These are phyloP conservation scores for Calliopum simillimum DNA, from an alignment of 2,888 invertebrate species.

Conservation along the genomic window DNA sequence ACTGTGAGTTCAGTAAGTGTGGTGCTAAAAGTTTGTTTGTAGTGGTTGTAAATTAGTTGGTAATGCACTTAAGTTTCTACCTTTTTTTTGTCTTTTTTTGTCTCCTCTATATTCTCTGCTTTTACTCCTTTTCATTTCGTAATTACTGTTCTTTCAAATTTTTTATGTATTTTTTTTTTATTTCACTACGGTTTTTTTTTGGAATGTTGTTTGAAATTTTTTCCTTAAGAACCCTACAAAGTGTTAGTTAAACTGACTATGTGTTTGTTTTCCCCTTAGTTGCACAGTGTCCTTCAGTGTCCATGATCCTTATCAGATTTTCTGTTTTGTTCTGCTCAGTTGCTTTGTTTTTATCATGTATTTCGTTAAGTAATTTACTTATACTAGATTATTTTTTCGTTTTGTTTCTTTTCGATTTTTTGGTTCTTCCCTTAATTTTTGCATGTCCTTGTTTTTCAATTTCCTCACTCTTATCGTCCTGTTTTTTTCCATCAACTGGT, in stretches of 20 bases:
- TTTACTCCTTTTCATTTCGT: neutral
- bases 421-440: slow-evolving; percentile 1
- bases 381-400: slow-evolving; percentile 4
- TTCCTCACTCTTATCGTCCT: neutral
- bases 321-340: neutral
- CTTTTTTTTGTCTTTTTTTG: neutral
- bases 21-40: neutral
- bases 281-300: neutral
- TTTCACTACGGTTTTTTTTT: neutral
- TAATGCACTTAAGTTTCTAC: slow-evolving; percentile 13
- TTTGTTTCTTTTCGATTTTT: neutral
- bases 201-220: neutral
- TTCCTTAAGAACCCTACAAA: neutral
- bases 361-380: slow-evolving; percentile 30
- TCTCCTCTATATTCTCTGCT: neutral
- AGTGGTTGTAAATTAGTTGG: slow-evolving; percentile 16
- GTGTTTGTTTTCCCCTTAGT: neutral
- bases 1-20: too few species aligned
- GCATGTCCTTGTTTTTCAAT: neutral
- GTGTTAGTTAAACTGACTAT: neutral
- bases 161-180: neutral
- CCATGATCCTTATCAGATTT: slow-evolving; percentile 10
- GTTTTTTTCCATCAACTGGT: neutral
- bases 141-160: slow-evolving; percentile 10
- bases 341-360: slow-evolving; percentile 9